These are phyloP conservation scores for Lottia gigantea DNA, from an alignment of 2,888 invertebrate genomes.

Conservation along the genomic window DNA sequence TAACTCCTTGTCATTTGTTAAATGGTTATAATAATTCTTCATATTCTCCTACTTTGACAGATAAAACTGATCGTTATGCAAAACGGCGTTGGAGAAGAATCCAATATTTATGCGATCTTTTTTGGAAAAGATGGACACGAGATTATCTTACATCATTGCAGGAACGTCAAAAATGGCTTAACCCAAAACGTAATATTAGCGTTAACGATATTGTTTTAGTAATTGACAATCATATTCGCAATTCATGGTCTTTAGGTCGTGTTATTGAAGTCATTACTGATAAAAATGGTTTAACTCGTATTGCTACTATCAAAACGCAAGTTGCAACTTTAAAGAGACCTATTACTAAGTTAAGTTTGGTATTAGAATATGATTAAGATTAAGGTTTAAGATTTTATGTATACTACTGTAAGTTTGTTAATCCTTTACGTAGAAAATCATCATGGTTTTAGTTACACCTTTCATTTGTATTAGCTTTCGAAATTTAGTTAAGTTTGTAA, in stretches of 20 bases:
- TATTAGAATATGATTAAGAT: constrained; percentile 16
- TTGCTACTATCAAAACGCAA: constrained; percentile 16
- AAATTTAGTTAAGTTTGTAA: too few species aligned
- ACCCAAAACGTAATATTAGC: constrained; percentile 11
- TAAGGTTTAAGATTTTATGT: neutral
- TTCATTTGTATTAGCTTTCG: too few species aligned
- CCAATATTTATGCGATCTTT: neutral
- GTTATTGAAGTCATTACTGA: constrained; percentile 14
- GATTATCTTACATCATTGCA: constrained; percentile 23
- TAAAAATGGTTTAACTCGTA: constrained; percentile 14
- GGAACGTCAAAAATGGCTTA: constrained; percentile 27
- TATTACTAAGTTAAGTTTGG: constrained; percentile 16
- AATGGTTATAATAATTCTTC: constrained; percentile 3
- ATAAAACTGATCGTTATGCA: constrained; percentile 22
- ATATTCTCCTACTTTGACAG: constrained; percentile 25
- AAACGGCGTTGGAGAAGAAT: constrained; percentile 19
- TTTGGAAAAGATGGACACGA: neutral
- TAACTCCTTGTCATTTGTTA: constrained; percentile 35
- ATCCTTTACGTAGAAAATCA: too few species aligned
- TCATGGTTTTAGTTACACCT: too few species aligned
- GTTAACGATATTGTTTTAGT: constrained; percentile 23
- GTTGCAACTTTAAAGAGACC: constrained; percentile 12
- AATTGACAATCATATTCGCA: constrained; percentile 19
- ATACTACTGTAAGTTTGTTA: too few species aligned
- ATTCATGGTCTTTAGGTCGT: constrained; percentile 22